These are phyloP conservation scores for Loxodonta africana DNA, from an alignment of 2,113 vertebrate species.

Conservation along the genomic window DNA sequence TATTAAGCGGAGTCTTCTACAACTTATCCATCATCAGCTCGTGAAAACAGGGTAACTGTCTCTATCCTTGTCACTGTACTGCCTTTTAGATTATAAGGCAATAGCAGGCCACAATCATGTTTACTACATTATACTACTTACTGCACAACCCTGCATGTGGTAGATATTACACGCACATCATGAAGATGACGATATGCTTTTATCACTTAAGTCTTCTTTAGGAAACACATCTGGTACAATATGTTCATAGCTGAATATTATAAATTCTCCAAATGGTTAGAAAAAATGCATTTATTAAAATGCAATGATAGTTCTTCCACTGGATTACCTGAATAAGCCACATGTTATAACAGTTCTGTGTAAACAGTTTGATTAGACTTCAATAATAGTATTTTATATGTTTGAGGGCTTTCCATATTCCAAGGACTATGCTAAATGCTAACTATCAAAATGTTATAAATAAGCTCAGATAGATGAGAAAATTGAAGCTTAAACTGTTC, in stretches of 20 bases:
- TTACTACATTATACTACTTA: not conserved
- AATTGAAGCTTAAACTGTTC: not conserved
- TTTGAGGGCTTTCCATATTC: not conserved
- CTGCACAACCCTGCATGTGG: not conserved
- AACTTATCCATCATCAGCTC: not conserved
- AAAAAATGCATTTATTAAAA: constrained; percentile 29
- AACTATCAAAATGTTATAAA: not conserved
- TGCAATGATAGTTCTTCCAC: not conserved
- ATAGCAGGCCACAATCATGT: not conserved
- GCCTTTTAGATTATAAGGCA: not conserved
- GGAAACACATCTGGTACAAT: constrained; percentile 28
- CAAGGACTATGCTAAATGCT: not conserved
- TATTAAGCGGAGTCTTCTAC: not conserved
- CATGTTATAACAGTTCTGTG: not conserved
- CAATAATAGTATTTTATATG: not conserved
- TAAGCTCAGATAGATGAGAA: not conserved
- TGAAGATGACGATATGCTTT: not conserved
- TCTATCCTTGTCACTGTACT: not conserved
- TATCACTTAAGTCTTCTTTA: constrained; percentile 24
- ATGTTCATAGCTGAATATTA: constrained; percentile 1
- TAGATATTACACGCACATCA: not conserved
- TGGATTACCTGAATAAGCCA: constrained; percentile 41
- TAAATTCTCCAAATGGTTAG: not conserved
- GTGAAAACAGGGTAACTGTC: not conserved
- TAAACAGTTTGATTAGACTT: constrained; percentile 18